Base-by-base conservation (phyloP, 2,888 invertebrate genomes). In the Limulus polyphemus region DNA sequence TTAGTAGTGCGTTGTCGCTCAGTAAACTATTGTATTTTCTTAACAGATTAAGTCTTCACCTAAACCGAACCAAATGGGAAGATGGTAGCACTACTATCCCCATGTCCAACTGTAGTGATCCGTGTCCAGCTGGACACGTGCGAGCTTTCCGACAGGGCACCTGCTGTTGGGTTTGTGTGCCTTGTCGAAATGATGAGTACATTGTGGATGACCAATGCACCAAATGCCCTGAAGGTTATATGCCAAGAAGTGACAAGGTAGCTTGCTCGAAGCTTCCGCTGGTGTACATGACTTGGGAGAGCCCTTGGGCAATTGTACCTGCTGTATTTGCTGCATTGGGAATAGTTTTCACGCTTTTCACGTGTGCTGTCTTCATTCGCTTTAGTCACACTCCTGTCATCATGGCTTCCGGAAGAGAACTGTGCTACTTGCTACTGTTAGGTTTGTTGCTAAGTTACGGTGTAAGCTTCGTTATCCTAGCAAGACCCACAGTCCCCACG, bases 351-450 rank as follows among this genome's bases (percentile, higher is more conserved):
- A 83, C 84, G 3, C 72, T 82, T 52, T 82, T 83, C 72, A 83
- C 84, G 4, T 77, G 82, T n/a, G 78, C 79, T 55, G 82, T 85
- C 10, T 86, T 86, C 74, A 78, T 85, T 56, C 79, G 81, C 72
- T 82, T 74, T 73, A 79, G 78, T 69, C 77, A 78, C 57, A 87
- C 86, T 0, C 86, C 86, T 0, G 80, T 87, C 49, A 86, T 87
- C 65, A 86, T 86, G 81, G 88, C 88, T 1, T 86, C 86, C 0
- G 87, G 87, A 0, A 78, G 87, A 12, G 88, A 88, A 72, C 77
- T 88, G 11, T 87, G 87, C 75, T 87, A 86, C 74, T 83, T 87
- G 13, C 80, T 88, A 50, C 76, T 87, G n/a, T 77, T 79, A 62
- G 87, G 87, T 12, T 83, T 87, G 65, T 75, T 84, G 32, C 79